Evolutionary conservation across 2,888 invertebrate species (phyloP).

Genomic region (Plagiodera versicolora): DNA sequence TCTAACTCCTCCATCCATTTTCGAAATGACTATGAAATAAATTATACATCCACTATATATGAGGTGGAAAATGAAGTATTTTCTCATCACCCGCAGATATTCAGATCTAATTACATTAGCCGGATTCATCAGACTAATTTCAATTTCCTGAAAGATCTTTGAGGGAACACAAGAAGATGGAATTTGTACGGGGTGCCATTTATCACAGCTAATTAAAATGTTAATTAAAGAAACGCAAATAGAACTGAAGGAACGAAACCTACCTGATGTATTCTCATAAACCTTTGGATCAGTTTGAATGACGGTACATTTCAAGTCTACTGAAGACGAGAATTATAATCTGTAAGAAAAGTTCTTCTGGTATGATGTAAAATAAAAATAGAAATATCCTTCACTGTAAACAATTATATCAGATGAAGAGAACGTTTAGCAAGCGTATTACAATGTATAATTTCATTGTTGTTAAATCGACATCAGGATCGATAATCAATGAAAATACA

Average conservation of each 20-base stretch:
- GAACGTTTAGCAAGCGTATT: too few species aligned
- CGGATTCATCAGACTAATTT: conserved; percentile 16
- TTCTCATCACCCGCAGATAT: conserved; percentile 3
- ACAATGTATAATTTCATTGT: too few species aligned
- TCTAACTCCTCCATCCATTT: too few species aligned
- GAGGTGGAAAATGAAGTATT: background rate
- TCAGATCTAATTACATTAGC: conserved; percentile 6
- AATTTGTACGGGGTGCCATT: conserved; percentile 37
- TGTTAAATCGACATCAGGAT: too few species aligned
- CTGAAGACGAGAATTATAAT: background rate
- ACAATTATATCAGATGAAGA: too few species aligned
- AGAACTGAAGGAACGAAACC: conserved; percentile 22
- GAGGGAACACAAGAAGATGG: conserved; percentile 11
- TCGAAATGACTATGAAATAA: background rate
- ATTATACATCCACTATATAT: background rate
- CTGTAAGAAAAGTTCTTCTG: background rate
- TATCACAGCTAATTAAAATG: conserved; percentile 47
- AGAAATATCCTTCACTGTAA: too few species aligned
- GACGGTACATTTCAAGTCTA: background rate
- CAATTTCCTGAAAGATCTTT: conserved; percentile 9
- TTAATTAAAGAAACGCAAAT: conserved; percentile 39
- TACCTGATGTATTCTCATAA: conserved; percentile 20
- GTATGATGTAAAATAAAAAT: too few species aligned
- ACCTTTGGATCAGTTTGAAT: conserved; percentile 3
- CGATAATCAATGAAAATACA: too few species aligned